These are phyloP conservation scores for Eilema sororculum DNA, from an alignment of 2,888 invertebrate species.

Conservation along the genomic window DNA sequence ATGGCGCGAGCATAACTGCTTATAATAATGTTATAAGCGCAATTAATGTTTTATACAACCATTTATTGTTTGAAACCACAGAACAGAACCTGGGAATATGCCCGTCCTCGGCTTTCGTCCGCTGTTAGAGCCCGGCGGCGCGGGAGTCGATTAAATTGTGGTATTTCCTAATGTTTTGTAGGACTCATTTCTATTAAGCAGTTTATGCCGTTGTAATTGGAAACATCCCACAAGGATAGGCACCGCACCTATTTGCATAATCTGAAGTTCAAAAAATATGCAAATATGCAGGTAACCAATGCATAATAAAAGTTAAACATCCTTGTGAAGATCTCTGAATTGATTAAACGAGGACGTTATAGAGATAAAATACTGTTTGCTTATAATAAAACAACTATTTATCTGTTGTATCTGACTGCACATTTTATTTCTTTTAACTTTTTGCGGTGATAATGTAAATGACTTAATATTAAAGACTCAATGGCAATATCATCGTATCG, in stretches of 20 bases:
- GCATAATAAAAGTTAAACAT: neutral
- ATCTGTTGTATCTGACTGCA: neutral
- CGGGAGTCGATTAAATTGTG: neutral
- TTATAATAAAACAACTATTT: neutral
- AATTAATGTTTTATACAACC: neutral
- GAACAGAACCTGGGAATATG: neutral
- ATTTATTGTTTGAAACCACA: neutral
- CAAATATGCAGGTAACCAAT: neutral
- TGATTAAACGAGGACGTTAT: neutral
- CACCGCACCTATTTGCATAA: neutral
- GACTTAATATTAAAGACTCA: neutral
- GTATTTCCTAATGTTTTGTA: neutral
- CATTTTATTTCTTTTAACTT: neutral
- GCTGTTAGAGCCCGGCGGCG: too few species aligned
- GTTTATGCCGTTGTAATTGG: neutral
- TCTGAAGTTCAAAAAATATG: neutral
- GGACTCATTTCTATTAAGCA: neutral
- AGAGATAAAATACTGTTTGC: neutral
- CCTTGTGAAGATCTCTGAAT: neutral
- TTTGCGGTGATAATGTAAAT: neutral
- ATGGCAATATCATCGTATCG: neutral
- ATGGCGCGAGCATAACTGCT: too few species aligned
- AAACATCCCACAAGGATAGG: constrained; percentile 7
- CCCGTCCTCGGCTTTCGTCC: too few species aligned
- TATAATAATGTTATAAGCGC: neutral